These are phyloP conservation scores for Yponomeuta cagnagella DNA, from an alignment of 2,888 invertebrate species.

Conservation along the genomic window DNA sequence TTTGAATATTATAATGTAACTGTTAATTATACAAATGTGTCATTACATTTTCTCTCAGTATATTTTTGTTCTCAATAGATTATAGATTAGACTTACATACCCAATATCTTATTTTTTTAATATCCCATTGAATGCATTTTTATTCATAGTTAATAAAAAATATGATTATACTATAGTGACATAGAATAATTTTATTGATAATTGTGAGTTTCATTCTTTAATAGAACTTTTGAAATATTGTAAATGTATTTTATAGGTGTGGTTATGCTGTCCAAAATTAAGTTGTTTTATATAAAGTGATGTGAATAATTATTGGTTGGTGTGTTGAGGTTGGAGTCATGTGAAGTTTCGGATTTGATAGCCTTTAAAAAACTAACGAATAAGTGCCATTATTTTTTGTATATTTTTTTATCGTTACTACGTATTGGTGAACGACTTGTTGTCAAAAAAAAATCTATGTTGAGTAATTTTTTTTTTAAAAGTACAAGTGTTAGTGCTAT, in stretches of 20 bases:
- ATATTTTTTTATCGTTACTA: conserved; percentile 2
- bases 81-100: neutral
- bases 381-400: conserved; percentile 11
- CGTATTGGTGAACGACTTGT: neutral
- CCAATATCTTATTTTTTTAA: neutral
- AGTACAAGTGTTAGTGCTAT: neutral
- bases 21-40: conserved; percentile 1
- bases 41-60: neutral
- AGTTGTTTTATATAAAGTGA: conserved; percentile 1
- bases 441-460: neutral
- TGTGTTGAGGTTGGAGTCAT: neutral
- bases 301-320: conserved; percentile 1
- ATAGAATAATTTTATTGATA: neutral
- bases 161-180: neutral
- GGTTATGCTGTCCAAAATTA: neutral
- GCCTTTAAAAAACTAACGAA: conserved; percentile 8
- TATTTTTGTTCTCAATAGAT: conserved; percentile 5
- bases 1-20: neutral
- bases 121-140: neutral
- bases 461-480: neutral
- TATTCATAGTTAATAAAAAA: neutral
- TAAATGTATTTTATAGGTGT: neutral
- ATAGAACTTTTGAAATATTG: neutral
- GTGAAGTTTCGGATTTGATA: conserved; percentile 5
- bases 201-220: neutral